Evolutionary conservation across 2,797 vertebrate species (phyloP).

Genomic region (Tangara arthus): DNA sequence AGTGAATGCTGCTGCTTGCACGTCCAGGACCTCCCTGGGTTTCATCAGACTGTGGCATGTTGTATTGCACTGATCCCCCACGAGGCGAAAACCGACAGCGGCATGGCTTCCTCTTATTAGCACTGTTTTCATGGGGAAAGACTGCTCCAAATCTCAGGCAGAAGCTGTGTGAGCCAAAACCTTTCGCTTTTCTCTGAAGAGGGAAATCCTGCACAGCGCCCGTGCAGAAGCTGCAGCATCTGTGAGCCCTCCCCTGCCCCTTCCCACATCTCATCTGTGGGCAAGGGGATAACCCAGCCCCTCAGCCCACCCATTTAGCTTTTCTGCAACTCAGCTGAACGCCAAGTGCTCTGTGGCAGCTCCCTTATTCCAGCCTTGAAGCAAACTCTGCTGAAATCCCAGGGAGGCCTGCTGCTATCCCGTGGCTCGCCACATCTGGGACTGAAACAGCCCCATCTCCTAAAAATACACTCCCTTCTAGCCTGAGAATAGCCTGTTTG

Average conservation of each 20-base stretch:
- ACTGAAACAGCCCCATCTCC: not conserved
- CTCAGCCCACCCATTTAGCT: not conserved
- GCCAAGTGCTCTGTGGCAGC: not conserved
- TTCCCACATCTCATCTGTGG: not conserved
- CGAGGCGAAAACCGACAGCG: not conserved
- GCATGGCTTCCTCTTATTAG: not conserved
- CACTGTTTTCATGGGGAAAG: not conserved
- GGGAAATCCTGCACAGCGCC: fast-evolving
- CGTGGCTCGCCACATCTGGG: not conserved
- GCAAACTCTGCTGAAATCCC: not conserved
- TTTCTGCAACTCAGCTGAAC: not conserved
- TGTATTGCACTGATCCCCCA: not conserved
- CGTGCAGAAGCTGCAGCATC: fast-evolving
- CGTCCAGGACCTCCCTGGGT: not conserved
- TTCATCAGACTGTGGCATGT: not conserved
- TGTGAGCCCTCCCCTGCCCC: not conserved
- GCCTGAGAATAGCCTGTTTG: not conserved
- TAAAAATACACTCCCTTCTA: not conserved
- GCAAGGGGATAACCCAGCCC: not conserved
- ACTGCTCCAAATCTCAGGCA: not conserved
- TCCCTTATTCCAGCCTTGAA: not conserved
- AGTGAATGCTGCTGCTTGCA: fast-evolving
- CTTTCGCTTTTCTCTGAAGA: not conserved
- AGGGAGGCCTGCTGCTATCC: not conserved
- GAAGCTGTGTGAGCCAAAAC: not conserved